phyloP scores from a whole-genome alignment of 2,888 invertebrate species.

The Tortricodes alternella region DNA sequence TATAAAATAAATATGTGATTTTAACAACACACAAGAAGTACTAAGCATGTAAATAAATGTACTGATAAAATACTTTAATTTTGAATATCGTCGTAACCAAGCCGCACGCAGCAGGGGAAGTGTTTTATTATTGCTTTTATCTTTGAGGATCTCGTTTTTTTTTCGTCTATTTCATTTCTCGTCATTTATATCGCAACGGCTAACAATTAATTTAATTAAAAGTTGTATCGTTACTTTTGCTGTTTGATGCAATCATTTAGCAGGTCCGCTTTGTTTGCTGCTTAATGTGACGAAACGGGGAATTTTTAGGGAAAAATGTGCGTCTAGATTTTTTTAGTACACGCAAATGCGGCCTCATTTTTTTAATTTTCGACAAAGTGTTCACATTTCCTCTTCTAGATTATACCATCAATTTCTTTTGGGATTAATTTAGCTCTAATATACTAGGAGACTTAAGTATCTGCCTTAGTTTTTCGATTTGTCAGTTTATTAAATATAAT shows the following conservation, averaged over 20 bases:
- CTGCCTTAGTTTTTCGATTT: no score
- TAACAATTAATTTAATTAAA: conserved; percentile 81
- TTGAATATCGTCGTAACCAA: conserved; percentile 40
- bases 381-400: no score
- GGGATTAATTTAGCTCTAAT: no score
- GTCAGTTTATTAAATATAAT: no score
- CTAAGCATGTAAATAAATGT: no score
- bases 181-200: conserved; percentile 78
- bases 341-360: background rate
- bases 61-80: background rate
- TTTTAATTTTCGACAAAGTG: no score
- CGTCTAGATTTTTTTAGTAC: conserved; percentile 1
- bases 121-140: conserved; percentile 80
- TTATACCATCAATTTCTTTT: no score
- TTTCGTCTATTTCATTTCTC: conserved; percentile 63
- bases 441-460: no score
- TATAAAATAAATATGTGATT: no score
- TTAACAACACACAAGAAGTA: no score
- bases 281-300: conserved; percentile 38
- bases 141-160: conserved; percentile 71
- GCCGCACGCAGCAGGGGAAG: conserved; percentile 61
- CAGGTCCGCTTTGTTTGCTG: conserved; percentile 42
- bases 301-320: conserved; percentile 8
- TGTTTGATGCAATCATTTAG: conserved; percentile 49
- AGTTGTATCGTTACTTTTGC: conserved; percentile 58